Conservation (phyloP, 2,113 vertebrate genomes). For the Ginglymostoma cirratum region DNA sequence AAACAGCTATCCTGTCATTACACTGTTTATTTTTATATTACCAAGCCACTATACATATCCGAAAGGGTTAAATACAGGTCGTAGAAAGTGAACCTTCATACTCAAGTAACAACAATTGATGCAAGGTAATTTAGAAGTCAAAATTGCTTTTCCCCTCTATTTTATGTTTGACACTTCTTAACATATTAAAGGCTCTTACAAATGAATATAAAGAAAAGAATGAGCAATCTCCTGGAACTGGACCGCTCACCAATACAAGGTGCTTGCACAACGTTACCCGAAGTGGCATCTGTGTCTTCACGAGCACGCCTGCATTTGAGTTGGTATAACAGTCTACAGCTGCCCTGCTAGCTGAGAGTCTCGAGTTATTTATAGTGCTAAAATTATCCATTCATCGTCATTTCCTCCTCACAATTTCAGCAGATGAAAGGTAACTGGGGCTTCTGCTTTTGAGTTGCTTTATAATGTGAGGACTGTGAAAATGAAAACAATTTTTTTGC, state of each 20-base stretch:
- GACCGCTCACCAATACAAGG: not conserved
- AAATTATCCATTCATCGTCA: slow-evolving; percentile 26
- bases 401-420: slow-evolving; percentile 21
- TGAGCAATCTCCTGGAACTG: not conserved
- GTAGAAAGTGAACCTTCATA: not conserved
- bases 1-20: not conserved
- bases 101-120: not conserved
- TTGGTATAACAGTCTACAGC: not conserved
- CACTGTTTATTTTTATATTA: not conserved
- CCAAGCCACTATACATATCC: not conserved
- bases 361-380: slow-evolving; percentile 34
- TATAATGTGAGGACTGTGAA: not conserved
- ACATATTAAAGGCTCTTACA: no score
- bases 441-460: slow-evolving; percentile 13
- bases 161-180: not conserved
- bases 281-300: not conserved
- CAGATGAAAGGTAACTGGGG: slow-evolving; percentile 24
- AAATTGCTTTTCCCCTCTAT: not conserved
- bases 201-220: not conserved
- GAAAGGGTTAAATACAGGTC: slow-evolving; percentile 3
- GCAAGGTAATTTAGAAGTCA: not conserved
- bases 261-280: not conserved
- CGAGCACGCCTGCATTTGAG: not conserved
- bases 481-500: not conserved
- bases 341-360: not conserved